Base-by-base conservation (phyloP, 2,888 invertebrate genomes). In the Drosophila ustulata region DNA sequence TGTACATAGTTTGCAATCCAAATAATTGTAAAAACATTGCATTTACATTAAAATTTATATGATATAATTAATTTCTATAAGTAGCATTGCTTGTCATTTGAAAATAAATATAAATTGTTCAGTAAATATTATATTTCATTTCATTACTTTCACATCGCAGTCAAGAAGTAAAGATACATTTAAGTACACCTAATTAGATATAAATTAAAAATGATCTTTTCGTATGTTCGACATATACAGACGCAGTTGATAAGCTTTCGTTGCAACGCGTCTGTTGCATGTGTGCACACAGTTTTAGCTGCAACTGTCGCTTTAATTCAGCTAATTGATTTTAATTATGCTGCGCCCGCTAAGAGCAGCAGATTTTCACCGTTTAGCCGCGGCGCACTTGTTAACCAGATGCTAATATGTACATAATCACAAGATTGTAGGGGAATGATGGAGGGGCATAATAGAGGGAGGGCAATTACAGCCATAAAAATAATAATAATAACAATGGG, bases 331-430 rank as follows among this genome's bases (percentile, higher is more conserved):
- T 83, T 88, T 70, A 88, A 83, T 88, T 83, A 83, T 86, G 89
- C 89, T 86, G 69, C 69, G 66, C 78, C 70, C 53, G 75, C 86
- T 70, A 78, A 79, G 67, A 85, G 74, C 71, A 58, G 75, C 57
- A 76, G 72, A 82, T 88, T 83, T 83, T 83, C 83, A 88, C 87
- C 89, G 84, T 86, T 83, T 83, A 83, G 66, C 69, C 72, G 87
- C 80, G 56, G 72, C 81, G 89, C 83, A 83, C 83, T 88, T 83
- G 82, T 82, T 83, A 83, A 83, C 77, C 83, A 83, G 87, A 86
- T 88, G 82, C 78, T 83, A 83, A 83, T 88, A 70, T 66, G 57
- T 57, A 55, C 64, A 71, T 75, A 63, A 67, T 70, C 66, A 71
- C 58, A 34, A 49, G 43, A 25, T 46, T 37, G 37, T 23, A 13